phyloP scores from a whole-genome alignment of 2,888 invertebrate genomes.

The Thera obeliscata region DNA sequence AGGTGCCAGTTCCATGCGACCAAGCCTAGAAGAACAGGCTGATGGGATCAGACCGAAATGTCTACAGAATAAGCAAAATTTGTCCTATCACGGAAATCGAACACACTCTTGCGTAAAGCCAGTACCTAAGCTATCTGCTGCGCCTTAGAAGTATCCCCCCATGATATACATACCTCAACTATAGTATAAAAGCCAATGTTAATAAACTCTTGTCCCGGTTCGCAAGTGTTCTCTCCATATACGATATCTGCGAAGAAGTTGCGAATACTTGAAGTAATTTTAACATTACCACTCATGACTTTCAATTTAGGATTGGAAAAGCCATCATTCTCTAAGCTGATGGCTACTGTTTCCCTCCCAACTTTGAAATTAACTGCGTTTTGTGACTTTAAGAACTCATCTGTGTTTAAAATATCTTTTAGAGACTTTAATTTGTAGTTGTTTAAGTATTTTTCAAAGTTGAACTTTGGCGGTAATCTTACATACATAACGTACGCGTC shows the following conservation, averaged over 20 bases:
- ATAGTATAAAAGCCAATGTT: conserved; percentile 57
- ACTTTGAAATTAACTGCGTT: conserved; percentile 53
- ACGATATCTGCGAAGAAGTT: conserved; percentile 64
- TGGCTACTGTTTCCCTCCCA: conserved; percentile 50
- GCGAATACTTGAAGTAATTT: conserved; percentile 56
- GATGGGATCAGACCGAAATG: no score
- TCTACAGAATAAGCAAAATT: no score
- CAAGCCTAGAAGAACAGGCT: no score
- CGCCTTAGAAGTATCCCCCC: no score
- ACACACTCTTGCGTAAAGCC: no score
- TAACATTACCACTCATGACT: conserved; percentile 54
- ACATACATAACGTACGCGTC: conserved; percentile 52
- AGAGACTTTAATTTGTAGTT: conserved; percentile 50
- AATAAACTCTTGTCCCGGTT: conserved; percentile 51
- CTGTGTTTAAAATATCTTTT: conserved; percentile 50
- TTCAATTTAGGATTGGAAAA: conserved; percentile 57
- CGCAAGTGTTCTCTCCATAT: conserved; percentile 48
- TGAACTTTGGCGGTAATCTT: conserved; percentile 59
- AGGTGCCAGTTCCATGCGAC: no score
- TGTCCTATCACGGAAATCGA: background rate
- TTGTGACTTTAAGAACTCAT: conserved; percentile 61
- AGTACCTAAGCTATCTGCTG: background rate
- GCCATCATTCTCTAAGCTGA: conserved; percentile 61
- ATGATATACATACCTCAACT: conserved; percentile 57
- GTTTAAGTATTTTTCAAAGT: conserved; percentile 45